Percentiles rank a stretch among this genome's conserved stretches.
phyloP scores from a whole-genome alignment of 2,797 vertebrate species.

The Gymnothorax reevesii region DNA sequence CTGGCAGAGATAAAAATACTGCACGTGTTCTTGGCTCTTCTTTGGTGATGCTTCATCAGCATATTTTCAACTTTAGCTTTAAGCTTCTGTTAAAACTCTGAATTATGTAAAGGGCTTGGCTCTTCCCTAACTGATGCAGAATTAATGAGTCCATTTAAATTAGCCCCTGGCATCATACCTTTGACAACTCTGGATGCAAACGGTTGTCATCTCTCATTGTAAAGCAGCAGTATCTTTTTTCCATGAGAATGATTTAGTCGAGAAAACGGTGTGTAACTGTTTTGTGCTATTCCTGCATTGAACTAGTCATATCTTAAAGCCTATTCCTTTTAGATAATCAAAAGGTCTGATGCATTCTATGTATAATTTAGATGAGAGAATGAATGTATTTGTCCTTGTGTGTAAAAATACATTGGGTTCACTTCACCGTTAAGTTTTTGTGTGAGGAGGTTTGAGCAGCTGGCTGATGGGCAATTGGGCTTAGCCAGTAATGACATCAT shows the following conservation, averaged over 20 bases:
- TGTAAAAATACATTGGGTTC: not conserved
- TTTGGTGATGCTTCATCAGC: not conserved
- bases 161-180: conserved; percentile 11
- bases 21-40: not conserved
- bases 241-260: not conserved
- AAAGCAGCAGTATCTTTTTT: not conserved
- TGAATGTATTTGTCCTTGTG: not conserved
- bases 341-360: not conserved
- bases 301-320: not conserved
- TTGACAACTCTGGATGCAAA: not conserved
- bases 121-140: not conserved
- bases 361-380: too few relatives aligned
- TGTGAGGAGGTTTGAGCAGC: not conserved
- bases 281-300: not conserved
- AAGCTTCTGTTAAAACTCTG: not conserved
- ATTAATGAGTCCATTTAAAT: conserved; percentile 16
- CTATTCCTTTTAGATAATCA: not conserved
- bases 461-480: not conserved
- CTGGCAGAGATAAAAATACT: too few relatives aligned
- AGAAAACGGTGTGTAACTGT: not conserved
- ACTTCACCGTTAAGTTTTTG: not conserved
- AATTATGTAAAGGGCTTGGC: conserved; percentile 18
- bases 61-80: not conserved
- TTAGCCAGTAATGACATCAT: not conserved
- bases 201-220: conserved; percentile 10